phyloP scores from a whole-genome alignment of 1,140 invertebrate genomes.

The Aricia agestis region DNA sequence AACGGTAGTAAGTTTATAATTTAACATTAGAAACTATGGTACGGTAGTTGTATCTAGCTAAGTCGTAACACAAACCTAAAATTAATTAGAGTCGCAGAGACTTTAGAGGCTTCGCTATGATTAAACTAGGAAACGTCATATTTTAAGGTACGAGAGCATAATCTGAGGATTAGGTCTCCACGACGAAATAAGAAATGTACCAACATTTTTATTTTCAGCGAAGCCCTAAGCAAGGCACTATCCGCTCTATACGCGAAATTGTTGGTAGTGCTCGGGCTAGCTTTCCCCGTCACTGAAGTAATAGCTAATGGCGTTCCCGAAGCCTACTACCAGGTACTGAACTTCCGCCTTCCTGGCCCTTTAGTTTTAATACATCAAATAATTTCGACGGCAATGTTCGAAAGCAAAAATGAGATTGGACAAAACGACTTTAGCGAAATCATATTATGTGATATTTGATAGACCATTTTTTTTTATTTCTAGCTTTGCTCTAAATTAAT shows the following conservation, averaged over 20 bases:
- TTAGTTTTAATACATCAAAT: too few species aligned
- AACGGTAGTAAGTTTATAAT: too few species aligned
- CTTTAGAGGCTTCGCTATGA: neutral
- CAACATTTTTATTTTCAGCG: slow-evolving; percentile 52
- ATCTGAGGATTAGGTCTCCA: neutral
- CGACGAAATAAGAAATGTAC: neutral
- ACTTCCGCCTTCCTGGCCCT: too few species aligned
- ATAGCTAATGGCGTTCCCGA: slow-evolving; percentile 81
- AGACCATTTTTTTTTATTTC: too few species aligned
- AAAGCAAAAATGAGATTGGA: too few species aligned
- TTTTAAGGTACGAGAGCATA: neutral
- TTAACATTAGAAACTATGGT: neutral
- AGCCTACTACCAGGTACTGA: slow-evolving; percentile 79
- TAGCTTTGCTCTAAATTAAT: too few species aligned
- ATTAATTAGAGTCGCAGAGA: neutral
- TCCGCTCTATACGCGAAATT: slow-evolving; percentile 89
- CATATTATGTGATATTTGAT: too few species aligned
- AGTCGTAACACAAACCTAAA: neutral
- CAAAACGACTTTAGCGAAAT: too few species aligned
- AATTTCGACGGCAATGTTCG: too few species aligned
- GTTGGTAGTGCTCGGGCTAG: slow-evolving; percentile 86
- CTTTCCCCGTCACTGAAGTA: slow-evolving; percentile 83
- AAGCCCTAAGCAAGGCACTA: slow-evolving; percentile 77
- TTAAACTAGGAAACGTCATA: neutral
- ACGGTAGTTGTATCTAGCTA: neutral